Base-by-base conservation (phyloP, 2,888 invertebrate genomes). In the Bombyx huttoni region DNA sequence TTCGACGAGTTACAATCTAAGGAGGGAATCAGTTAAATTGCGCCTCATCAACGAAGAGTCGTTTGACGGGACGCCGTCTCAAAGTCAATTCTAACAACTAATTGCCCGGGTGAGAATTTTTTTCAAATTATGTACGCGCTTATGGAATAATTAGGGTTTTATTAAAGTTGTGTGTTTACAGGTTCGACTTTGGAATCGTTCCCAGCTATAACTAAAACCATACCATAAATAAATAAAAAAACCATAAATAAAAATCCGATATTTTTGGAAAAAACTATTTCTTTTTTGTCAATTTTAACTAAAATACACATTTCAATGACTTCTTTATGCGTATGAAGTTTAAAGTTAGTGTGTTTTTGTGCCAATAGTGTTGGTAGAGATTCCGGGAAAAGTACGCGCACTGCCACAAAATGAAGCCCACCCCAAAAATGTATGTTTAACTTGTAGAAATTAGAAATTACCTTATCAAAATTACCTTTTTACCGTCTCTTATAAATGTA, bases 51-150 rank as follows among this genome's bases (percentile, higher is more conserved):
- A 88, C 50, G 88, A 88, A 67, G 88, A 88, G 66, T 88, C 88
- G 8, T 88, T 88, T 52, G 88, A 85, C 48, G 80, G 78, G 54
- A 63, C 78, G 33, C 76, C 82, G 34, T 68, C 79, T 9, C 87
- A 86, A 60, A 88, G 83, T 75, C 88, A 88, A 78, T 86, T 88
- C 83, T 88, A 88, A 77, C 84, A 70, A 65, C 79, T 83, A 67
- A 64, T 84, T 61, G 73, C 77, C 58, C 68, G 84, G 86, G 88
- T 87, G 63, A 81, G 80, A 56, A 46, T 51, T 34, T 35, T 49
- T 7, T 51, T 35, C 34, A 47, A 47, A 50, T 13, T 13, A n/a
- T 47, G 7, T 1, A 14, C 14, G 46, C 8, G 7, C 10, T 8
- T 40, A 14, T 35, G 5, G 13, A 13, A 3, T 6, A 14, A 46